Conservation (phyloP, 2,888 invertebrate genomes). For the Nymphalis c-album region DNA sequence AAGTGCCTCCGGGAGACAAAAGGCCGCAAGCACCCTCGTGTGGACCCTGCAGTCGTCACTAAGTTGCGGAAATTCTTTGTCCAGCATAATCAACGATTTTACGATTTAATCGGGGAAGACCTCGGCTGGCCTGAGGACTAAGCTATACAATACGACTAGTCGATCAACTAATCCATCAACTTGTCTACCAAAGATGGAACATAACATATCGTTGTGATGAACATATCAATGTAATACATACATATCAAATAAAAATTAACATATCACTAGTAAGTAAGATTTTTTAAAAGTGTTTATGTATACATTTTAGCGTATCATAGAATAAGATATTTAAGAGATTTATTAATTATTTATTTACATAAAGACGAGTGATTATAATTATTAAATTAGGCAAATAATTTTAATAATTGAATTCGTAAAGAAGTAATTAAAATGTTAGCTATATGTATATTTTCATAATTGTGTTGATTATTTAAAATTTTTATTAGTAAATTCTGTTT, state of each 20-base stretch:
- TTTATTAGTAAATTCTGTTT: conserved; percentile 31
- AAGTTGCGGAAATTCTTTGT: conserved; percentile 92
- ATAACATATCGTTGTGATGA: conserved; percentile 63
- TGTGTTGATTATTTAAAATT: conserved; percentile 27
- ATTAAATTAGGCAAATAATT: conserved; percentile 35
- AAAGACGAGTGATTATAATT: conserved; percentile 39
- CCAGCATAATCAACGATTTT: conserved; percentile 95
- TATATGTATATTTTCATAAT: conserved; percentile 31
- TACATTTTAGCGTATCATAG: conserved; percentile 66
- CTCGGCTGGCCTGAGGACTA: conserved; percentile 96
- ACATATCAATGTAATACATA: conserved; percentile 63
- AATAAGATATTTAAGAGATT: conserved; percentile 54
- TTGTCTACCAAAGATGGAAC: conserved; percentile 34
- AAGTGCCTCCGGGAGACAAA: conserved; percentile 92
- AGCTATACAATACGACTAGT: conserved; percentile 19
- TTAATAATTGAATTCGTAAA: conserved; percentile 38
- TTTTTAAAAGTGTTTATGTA: conserved; percentile 76
- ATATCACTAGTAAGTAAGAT: conserved; percentile 71
- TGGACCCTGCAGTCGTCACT: conserved; percentile 89
- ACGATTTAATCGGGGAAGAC: conserved; percentile 94
- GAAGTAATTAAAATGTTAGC: conserved; percentile 39
- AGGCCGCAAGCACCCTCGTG: conserved; percentile 90
- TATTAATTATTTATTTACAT: conserved; percentile 49
- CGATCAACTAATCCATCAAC: conserved; percentile 29
- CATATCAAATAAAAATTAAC: conserved; percentile 57